Base-by-base conservation (phyloP, 2,113 vertebrate genomes). In the Alethe castanea region DNA sequence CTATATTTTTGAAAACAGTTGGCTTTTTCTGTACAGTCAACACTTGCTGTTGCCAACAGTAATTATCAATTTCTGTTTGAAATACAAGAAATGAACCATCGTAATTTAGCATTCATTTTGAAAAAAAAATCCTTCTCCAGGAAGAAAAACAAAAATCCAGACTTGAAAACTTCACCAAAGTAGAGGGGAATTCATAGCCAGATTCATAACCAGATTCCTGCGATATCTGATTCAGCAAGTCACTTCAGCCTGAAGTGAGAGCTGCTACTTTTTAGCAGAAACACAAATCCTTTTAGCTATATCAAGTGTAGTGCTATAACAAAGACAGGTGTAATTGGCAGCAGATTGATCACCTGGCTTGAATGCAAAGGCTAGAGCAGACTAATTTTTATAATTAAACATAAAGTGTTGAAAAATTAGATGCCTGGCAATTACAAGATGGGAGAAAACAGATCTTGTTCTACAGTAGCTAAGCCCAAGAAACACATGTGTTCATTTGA, bases 351-450 rank as follows among this genome's bases (percentile, higher is more conserved):
- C 54, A 59, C 44, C 64, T 92, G 71, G 26, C 87, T 73, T 53
- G 42, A 70, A 70, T 9, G 3, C 42, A 90, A 71, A 90, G 54
- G 74, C 81, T 94, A 77, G 7, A 90, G 45, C 33, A 83, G 40
- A 73, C 26, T 82, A n/a, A 82, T 95, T 80, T 85, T 73, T 73
- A 59, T 85, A 95, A 90, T 90, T 90, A 77, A 29, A 54, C 20
- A 28, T 38, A 19, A 82, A 70, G 25, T 59, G 6, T 19, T 90
- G 78, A 77, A 92, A 89, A 90, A 94, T 60, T 50, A 73, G 71
- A 53, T 92, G 74, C 18, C 78, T 94, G 71, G 45, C 24, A 96
- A 86, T 66, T 83, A 77, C 2, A n/a, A 50, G 33, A 59, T 56
- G 42, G 44, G 71, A 86, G 45, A 74, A 95, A 36, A 15, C 3